Conservation (phyloP, 2,113 vertebrate species). For the Boulengeromyrus knoepffleri region DNA sequence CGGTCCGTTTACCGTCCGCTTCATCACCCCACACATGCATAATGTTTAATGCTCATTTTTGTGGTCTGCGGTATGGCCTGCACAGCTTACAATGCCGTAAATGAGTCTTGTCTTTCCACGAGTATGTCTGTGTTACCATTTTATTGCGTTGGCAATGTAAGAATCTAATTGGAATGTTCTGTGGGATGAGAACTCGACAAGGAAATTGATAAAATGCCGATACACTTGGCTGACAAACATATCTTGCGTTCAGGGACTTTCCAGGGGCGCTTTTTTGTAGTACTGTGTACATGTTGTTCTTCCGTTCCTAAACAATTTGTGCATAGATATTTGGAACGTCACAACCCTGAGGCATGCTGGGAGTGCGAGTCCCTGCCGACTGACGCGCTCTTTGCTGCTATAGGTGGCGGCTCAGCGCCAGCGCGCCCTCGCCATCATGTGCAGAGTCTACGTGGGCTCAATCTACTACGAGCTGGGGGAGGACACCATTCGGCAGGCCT, state of each 20-base stretch:
- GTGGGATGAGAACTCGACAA: background rate
- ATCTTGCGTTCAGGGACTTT: background rate
- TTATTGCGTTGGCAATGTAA: background rate
- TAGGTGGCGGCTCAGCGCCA: constrained; percentile 98
- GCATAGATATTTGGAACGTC: background rate
- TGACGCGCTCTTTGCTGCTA: constrained; percentile 53
- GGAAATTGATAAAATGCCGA: background rate
- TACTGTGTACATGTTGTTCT: background rate
- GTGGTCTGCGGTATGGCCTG: constrained; percentile 46
- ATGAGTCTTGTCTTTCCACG: background rate
- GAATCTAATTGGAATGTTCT: background rate
- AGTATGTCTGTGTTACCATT: background rate
- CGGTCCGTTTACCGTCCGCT: constrained; percentile 63
- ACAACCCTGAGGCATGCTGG: background rate
- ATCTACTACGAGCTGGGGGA: constrained; percentile 98
- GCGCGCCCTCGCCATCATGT: constrained; percentile 97
- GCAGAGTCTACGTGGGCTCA: constrained; percentile 94
- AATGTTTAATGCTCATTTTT: constrained; percentile 41
- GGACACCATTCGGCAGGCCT: constrained; percentile 96
- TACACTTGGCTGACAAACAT: background rate
- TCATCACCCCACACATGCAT: constrained; percentile 49
- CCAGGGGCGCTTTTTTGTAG: background rate
- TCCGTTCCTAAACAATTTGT: background rate
- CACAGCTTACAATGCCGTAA: background rate
- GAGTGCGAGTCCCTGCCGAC: constrained; percentile 21